Base-by-base conservation (phyloP, 2,888 invertebrate genomes). In the Pseudococcus longispinus region DNA sequence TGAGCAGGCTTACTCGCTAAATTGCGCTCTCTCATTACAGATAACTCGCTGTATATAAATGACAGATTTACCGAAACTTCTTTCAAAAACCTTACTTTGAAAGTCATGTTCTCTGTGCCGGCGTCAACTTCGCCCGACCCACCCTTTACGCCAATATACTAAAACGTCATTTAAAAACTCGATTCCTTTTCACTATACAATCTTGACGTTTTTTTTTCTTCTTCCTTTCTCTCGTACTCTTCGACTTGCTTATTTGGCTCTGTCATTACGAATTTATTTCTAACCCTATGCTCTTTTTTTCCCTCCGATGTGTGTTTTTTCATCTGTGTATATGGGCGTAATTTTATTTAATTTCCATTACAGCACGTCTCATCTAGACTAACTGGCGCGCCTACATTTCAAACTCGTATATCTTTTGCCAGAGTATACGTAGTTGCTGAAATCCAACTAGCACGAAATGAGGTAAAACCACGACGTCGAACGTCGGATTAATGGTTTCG, bases 11-110 rank as follows among this genome's bases (percentile, higher is more conserved):
- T 60, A 84, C 84, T 84, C 26, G 84, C 51, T 84, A 84, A 84
- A 84, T 84, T 84, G 84, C 55, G 60, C 84, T 84, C 84, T 84
- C 84, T 51, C 60, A 55, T 51, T 60, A 84, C 55, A 84, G 84
- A 84, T 84, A 60, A 84, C 84, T 84, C 32, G 84, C 84, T 84
- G 84, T 84, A 84, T 84, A 84, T 84, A 84, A 84, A 84, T 84
- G 84, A 84, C 84, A 55, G 84, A 84, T 84, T 84, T 84, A 84
- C 84, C 37, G 20, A 84, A 84, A 84, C 32, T 42, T 80, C 77
- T 80, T 80, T 80, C 42, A 80, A 80, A n/a, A 37, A 80, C 37
- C 37, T 80, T 80, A 42, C 77, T 80, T 80, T 80, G 77, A 80
- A 80, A 80, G 77, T 42, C 37, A 80, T 37, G 37, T 80, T 80